These are phyloP conservation scores for Tetheella fluctuosa DNA, from an alignment of 2,888 invertebrate species.

Conservation along the genomic window DNA sequence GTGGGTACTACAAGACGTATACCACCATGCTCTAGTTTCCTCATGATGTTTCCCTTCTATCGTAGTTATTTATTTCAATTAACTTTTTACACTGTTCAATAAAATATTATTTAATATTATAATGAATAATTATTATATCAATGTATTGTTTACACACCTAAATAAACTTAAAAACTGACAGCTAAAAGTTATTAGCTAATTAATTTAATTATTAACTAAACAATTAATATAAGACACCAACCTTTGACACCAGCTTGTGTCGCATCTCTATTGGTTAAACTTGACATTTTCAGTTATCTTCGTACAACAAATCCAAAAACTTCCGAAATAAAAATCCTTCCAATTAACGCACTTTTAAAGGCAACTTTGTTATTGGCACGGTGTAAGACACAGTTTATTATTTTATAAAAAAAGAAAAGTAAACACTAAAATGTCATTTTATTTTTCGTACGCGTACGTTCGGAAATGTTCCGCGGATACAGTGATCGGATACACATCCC, in stretches of 20 bases:
- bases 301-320: slow-evolving; percentile 45
- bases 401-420: slow-evolving; percentile 26
- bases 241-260: slow-evolving; percentile 72
- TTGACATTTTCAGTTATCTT: slow-evolving; percentile 67
- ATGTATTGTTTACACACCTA: too few species aligned
- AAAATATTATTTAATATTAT: too few species aligned
- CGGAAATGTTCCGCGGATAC: slow-evolving; percentile 34
- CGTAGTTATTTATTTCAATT: too few species aligned
- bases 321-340: slow-evolving; percentile 46
- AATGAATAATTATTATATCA: neutral
- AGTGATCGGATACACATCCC: slow-evolving; percentile 48
- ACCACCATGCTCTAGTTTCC: too few species aligned
- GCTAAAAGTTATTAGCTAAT: neutral
- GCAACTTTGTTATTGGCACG: slow-evolving; percentile 57
- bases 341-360: slow-evolving; percentile 48
- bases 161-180: neutral
- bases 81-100: too few species aligned
- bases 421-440: slow-evolving; percentile 50
- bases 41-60: too few species aligned
- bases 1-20: too few species aligned
- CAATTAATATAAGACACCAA: slow-evolving; percentile 38
- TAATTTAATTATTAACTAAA: slow-evolving; percentile 6
- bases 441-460: slow-evolving; percentile 54
- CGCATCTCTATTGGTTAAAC: slow-evolving; percentile 59
- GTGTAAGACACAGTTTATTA: slow-evolving; percentile 57